Percentiles rank a stretch among this genome's conserved stretches.
Conservation (phyloP, 1,140 invertebrate species). For the Ceratina japonica region DNA sequence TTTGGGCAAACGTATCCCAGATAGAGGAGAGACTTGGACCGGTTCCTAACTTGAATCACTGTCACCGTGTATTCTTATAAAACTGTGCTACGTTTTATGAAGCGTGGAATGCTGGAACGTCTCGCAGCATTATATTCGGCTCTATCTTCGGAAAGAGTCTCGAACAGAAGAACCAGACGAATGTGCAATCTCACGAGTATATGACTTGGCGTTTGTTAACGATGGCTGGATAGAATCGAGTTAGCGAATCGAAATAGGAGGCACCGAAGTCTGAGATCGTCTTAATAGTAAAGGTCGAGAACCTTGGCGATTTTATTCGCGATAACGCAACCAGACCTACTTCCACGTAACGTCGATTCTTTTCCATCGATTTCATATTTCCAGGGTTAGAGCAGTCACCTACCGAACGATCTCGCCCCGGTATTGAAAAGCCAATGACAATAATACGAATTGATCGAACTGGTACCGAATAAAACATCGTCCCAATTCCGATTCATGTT, state of each 20-base stretch:
- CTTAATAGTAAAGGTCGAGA: conserved; percentile 57
- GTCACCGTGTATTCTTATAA: no score
- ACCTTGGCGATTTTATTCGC: conserved; percentile 51
- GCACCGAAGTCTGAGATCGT: not conserved
- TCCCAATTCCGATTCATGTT: not conserved
- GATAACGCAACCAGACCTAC: conserved; percentile 47
- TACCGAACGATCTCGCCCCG: not conserved
- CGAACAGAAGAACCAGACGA: no score
- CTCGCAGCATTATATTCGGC: no score
- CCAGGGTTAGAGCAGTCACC: conserved; percentile 35
- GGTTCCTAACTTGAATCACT: no score
- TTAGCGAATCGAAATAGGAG: not conserved
- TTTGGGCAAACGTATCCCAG: no score
- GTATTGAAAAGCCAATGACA: not conserved
- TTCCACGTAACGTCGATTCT: conserved; percentile 52
- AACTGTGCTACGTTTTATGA: no score
- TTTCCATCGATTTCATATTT: conserved; percentile 54
- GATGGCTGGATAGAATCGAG: not conserved
- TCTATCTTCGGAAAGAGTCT: no score
- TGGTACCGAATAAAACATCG: not conserved
- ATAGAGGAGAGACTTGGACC: no score
- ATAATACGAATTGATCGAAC: not conserved
- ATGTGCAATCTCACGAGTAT: no score
- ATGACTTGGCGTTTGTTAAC: not conserved
- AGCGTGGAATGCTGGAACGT: no score